Evolutionary conservation across 2,888 invertebrate species (phyloP).

Genomic region (Nudaria mundana): DNA sequence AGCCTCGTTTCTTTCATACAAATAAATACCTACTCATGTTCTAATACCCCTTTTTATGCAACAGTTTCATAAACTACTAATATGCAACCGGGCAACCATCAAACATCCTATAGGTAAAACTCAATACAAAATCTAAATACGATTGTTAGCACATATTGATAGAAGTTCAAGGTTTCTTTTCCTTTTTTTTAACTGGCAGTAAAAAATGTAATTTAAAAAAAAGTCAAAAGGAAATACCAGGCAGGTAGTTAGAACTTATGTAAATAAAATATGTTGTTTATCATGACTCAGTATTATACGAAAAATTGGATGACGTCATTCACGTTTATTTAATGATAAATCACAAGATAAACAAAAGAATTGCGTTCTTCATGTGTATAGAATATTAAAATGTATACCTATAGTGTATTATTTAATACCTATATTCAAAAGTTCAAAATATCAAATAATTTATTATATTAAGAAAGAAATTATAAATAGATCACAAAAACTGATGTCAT

Average conservation of each 20-base stretch:
- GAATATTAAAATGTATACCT: conserved; percentile 6
- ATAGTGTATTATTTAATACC: background rate
- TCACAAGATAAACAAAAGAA: conserved; percentile 44
- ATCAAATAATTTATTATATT: too few relatives aligned
- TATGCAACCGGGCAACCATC: too few relatives aligned
- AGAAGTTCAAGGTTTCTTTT: conserved; percentile 25
- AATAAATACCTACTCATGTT: too few relatives aligned
- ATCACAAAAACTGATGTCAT: too few relatives aligned
- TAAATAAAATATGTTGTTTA: conserved; percentile 29
- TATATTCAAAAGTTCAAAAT: background rate
- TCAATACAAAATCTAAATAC: conserved; percentile 21
- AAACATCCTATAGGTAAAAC: too few relatives aligned
- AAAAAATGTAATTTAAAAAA: conserved; percentile 8
- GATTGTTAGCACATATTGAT: conserved; percentile 18
- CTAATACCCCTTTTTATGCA: too few relatives aligned
- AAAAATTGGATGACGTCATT: conserved; percentile 28
- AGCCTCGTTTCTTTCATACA: too few relatives aligned
- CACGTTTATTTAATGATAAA: conserved; percentile 54
- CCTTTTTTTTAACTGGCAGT: conserved; percentile 11
- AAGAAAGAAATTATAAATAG: too few relatives aligned
- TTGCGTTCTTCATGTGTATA: conserved; percentile 15
- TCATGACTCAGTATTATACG: conserved; percentile 26
- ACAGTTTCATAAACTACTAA: too few relatives aligned
- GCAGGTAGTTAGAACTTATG: conserved; percentile 10
- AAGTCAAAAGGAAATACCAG: conserved; percentile 26